Percentiles rank a stretch among this genome's conserved stretches.
Conservation (phyloP, 2,888 invertebrate species). For the Gnatocerus cornutus region DNA sequence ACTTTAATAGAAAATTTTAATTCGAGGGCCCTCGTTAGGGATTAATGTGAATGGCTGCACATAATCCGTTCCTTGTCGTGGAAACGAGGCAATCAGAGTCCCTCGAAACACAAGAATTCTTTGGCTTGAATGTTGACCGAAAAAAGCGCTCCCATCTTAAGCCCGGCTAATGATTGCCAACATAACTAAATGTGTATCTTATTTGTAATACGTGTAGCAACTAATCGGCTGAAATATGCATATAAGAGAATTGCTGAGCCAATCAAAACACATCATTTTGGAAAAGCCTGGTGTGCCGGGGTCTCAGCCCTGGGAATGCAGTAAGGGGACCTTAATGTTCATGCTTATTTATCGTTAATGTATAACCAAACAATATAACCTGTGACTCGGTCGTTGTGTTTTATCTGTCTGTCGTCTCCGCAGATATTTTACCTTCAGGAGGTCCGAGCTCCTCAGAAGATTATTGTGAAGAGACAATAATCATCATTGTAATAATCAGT, state of each 20-base stretch:
- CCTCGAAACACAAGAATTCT: conserved; percentile 46
- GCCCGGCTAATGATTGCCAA: conserved; percentile 68
- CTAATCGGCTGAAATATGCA: conserved; percentile 56
- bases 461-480: conserved; percentile 73
- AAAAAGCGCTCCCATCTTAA: conserved; percentile 63
- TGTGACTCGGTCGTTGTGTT: conserved; percentile 63
- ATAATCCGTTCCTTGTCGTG: conserved; percentile 70
- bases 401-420: conserved; percentile 61
- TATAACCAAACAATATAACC: conserved; percentile 49
- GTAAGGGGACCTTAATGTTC: conserved; percentile 67
- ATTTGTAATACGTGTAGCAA: conserved; percentile 57
- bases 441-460: conserved; percentile 65
- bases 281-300: conserved; percentile 62
- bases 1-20: conserved; percentile 56
- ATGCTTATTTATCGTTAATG: conserved; percentile 59
- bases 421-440: conserved; percentile 63
- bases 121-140: conserved; percentile 34
- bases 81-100: conserved; percentile 71
- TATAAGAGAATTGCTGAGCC: conserved; percentile 73
- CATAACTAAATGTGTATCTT: conserved; percentile 58
- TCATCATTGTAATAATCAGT: conserved; percentile 67
- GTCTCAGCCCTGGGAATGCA: conserved; percentile 54
- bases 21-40: conserved; percentile 70
- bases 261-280: conserved; percentile 70
- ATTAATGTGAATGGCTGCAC: conserved; percentile 80